These are phyloP conservation scores for Cataglyphis albicans DNA, from an alignment of 2,888 invertebrate species.

Conservation along the genomic window DNA sequence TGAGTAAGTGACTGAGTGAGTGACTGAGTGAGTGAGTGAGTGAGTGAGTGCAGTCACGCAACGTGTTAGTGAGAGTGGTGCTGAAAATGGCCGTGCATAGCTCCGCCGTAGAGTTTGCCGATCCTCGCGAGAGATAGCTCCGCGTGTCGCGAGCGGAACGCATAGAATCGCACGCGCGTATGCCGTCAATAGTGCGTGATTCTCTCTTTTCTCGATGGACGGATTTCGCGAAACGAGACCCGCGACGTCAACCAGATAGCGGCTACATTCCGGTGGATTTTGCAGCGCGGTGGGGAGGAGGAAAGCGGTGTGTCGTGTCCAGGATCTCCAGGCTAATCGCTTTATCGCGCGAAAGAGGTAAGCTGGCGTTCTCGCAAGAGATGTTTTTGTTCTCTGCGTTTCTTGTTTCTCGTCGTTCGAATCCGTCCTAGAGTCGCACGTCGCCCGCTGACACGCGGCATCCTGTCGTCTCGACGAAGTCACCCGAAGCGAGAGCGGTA, in stretches of 20 bases:
- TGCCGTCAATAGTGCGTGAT: neutral
- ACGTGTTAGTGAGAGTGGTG: constrained; percentile 14
- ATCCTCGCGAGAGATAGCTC: constrained; percentile 53
- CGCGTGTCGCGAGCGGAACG: constrained; percentile 12
- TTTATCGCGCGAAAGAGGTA: neutral
- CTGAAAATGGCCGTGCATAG: constrained; percentile 83
- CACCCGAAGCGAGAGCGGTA: neutral
- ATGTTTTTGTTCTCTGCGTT: neutral
- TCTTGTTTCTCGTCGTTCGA: too few species aligned
- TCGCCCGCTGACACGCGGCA: neutral
- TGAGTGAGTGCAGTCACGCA: constrained; percentile 60
- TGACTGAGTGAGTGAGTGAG: too few species aligned
- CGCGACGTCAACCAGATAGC: neutral
- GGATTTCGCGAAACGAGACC: neutral
- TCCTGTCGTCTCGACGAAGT: neutral
- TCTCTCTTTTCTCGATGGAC: neutral
- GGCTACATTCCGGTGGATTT: constrained; percentile 38
- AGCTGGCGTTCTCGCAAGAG: neutral
- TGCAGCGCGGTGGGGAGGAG: neutral
- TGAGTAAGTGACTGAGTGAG: constrained; percentile 65
- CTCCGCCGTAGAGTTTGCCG: constrained; percentile 66
- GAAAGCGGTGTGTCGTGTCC: neutral
- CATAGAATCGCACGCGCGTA: neutral
- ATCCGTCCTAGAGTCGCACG: neutral
- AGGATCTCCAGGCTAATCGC: neutral